Evolutionary conservation across 92 coral and sea anemone species (phyloP).

Genomic region (Palythoa grandiflora): DNA sequence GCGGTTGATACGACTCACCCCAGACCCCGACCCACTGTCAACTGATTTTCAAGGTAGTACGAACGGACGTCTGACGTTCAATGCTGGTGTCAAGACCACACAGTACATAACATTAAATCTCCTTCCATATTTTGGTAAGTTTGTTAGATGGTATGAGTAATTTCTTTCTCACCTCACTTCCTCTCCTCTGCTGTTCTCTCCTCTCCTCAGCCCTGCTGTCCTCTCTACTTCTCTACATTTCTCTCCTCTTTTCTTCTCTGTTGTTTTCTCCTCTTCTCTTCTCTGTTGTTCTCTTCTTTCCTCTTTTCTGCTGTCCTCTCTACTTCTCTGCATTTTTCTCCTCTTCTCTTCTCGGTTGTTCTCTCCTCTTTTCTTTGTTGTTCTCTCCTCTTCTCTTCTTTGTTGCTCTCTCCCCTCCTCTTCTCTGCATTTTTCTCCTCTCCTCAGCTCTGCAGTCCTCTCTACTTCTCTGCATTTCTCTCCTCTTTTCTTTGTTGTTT

Average conservation of each 20-base stretch:
- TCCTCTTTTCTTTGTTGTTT: not conserved
- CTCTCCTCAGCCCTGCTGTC: not conserved
- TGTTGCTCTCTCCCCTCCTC: too few species aligned
- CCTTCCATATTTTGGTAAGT: slow-evolving; percentile 71
- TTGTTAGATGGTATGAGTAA: too few species aligned
- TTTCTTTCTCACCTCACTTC: not conserved
- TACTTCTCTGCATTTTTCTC: too few species aligned
- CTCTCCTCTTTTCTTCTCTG: too few species aligned
- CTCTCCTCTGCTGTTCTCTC: not conserved
- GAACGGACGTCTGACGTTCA: slow-evolving; percentile 59
- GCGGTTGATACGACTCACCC: slow-evolving; percentile 65
- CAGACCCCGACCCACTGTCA: slow-evolving; percentile 54
- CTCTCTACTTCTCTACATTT: too few species aligned
- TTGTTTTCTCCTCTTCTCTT: not conserved
- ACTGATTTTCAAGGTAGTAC: slow-evolving; percentile 76
- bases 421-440: not conserved
- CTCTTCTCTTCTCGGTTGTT: not conserved
- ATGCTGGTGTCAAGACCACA: slow-evolving; percentile 48
- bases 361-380: not conserved
- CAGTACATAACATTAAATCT: slow-evolving; percentile 61
- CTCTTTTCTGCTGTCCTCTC: too few species aligned
- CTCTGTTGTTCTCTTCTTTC: not conserved
- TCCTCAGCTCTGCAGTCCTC: too few species aligned
- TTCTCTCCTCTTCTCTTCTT: not conserved
- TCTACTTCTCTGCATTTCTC: not conserved